Percentiles rank a stretch among this genome's conserved stretches.
phyloP scores from a whole-genome alignment of 2,888 invertebrate genomes.

The Heliothis peltigera region DNA sequence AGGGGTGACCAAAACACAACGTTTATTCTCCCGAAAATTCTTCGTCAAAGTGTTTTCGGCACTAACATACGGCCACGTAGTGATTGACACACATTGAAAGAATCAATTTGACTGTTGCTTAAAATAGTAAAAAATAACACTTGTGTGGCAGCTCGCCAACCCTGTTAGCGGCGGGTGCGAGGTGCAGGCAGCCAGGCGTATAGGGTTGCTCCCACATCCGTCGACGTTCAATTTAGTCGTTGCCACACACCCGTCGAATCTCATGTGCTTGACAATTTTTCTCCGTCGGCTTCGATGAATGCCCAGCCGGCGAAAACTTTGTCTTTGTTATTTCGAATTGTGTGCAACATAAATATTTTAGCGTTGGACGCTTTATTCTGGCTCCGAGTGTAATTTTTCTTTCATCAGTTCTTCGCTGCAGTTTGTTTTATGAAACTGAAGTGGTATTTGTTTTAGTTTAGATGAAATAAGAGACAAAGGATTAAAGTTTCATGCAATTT shows the following conservation, averaged over 20 bases:
- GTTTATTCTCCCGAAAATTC: background rate
- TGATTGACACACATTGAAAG: slow-evolving; percentile 22
- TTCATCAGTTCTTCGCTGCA: slow-evolving; percentile 24
- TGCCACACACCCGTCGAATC: slow-evolving; percentile 55
- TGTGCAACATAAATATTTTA: slow-evolving; percentile 52
- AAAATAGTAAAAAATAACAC: slow-evolving; percentile 25
- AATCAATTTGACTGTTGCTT: slow-evolving; percentile 27
- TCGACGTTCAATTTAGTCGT: slow-evolving; percentile 71
- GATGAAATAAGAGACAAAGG: slow-evolving; percentile 9
- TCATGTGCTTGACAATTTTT: slow-evolving; percentile 63
- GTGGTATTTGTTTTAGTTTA: slow-evolving; percentile 13
- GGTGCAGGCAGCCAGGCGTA: slow-evolving; percentile 60
- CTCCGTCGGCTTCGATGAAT: slow-evolving; percentile 56
- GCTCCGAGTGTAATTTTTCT: slow-evolving; percentile 36
- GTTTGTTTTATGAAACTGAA: slow-evolving; percentile 25
- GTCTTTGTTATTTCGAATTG: slow-evolving; percentile 56
- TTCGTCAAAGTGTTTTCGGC: slow-evolving; percentile 1
- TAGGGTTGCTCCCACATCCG: slow-evolving; percentile 57
- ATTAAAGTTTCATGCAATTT: no score
- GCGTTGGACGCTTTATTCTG: slow-evolving; percentile 33
- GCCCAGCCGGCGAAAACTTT: slow-evolving; percentile 45
- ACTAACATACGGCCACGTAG: background rate
- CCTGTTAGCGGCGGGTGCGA: slow-evolving; percentile 52
- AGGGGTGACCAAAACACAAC: slow-evolving; percentile 21
- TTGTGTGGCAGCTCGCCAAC: slow-evolving; percentile 33